Percentiles rank a stretch among this genome's conserved stretches.
phyloP scores from a whole-genome alignment of 2,888 invertebrate genomes.

The Lepidocyrtinus sp. region DNA sequence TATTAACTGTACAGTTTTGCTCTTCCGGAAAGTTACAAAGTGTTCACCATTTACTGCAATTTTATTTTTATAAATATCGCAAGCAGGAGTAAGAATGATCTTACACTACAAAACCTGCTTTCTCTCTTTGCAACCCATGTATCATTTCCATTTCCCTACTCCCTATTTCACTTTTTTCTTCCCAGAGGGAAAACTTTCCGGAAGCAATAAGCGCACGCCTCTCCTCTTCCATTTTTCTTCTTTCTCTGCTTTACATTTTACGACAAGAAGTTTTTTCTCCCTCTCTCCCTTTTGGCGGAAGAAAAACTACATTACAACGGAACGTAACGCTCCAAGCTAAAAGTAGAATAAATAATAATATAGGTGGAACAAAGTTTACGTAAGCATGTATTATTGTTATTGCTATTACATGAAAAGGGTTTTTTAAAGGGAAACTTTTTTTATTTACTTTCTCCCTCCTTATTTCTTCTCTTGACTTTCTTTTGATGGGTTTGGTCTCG shows the following conservation, averaged over 20 bases:
- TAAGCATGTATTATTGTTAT: slow-evolving; percentile 23
- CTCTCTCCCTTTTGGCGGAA: too few species aligned
- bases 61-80: not conserved
- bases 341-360: slow-evolving; percentile 31
- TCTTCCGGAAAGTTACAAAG: slow-evolving; percentile 10
- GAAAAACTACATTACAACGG: too few species aligned
- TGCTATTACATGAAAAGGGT: slow-evolving; percentile 23
- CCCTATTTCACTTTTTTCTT: slow-evolving; percentile 43
- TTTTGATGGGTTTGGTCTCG: slow-evolving; percentile 5
- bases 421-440: slow-evolving; percentile 29
- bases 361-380: slow-evolving; percentile 30
- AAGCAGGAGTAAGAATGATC: not conserved
- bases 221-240: slow-evolving; percentile 34
- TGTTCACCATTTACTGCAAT: slow-evolving; percentile 50
- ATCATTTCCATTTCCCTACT: slow-evolving; percentile 17
- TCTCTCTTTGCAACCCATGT: not conserved
- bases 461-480: slow-evolving; percentile 39
- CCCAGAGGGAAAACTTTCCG: slow-evolving; percentile 25
- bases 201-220: slow-evolving; percentile 61
- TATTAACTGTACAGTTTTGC: not conserved
- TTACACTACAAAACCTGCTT: not conserved
- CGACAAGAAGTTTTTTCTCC: slow-evolving; percentile 17
- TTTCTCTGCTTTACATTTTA: slow-evolving; percentile 26
- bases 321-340: not conserved
- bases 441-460: slow-evolving; percentile 48